Base-by-base conservation (phyloP, 2,113 vertebrate species). In the Oreochromis niloticus region DNA sequence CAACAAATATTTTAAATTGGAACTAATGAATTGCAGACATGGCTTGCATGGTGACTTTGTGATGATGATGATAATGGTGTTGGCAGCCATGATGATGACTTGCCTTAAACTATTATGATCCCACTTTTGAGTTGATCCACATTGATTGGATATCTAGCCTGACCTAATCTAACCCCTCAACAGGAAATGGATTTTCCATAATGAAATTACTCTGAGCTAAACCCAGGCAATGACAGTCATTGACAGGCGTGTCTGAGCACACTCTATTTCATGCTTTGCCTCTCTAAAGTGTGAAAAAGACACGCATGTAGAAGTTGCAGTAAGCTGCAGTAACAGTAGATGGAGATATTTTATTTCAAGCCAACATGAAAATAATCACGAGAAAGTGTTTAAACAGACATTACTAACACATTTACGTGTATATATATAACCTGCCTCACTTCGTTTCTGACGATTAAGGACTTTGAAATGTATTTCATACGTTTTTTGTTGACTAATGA, bases 121-220 rank as follows among this genome's bases (percentile, higher is more conserved):
- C 56, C 7, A 78, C 86, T 83, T 89, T 81, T 88, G 82, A 90
- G 63, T 52, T 88, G 54, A 91, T 92, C 85, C 80, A 52, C 78
- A 63, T 39, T 85, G 86, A 92, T 87, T 90, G 83, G 80, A 84
- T 85, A 80, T 81, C 71, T 55, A 84, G 81, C 43, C 66, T 80
- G 89, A 90, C 85, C 88, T 86, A 50, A 91, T 94, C 63, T 73
- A 63, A 93, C 87, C 85, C 34, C 14, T 84, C 41, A 89, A 90
- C 75, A 83, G 84, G 84, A 92, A 92, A 93, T 92, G 52, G 88
- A 93, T 94, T 93, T 91, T 89, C 87, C 84, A 81, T 91, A 88
- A 91, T 94, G 87, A 92, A 91, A 93, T 91, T 84, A 56, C 81
- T 48, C 82, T 84, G 83, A 92, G 66, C 59, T 88, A 80, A 90